Conservation (phyloP, 30 jellyfish, hydroid and myxozoan species). For the Hydractinia echinata region DNA sequence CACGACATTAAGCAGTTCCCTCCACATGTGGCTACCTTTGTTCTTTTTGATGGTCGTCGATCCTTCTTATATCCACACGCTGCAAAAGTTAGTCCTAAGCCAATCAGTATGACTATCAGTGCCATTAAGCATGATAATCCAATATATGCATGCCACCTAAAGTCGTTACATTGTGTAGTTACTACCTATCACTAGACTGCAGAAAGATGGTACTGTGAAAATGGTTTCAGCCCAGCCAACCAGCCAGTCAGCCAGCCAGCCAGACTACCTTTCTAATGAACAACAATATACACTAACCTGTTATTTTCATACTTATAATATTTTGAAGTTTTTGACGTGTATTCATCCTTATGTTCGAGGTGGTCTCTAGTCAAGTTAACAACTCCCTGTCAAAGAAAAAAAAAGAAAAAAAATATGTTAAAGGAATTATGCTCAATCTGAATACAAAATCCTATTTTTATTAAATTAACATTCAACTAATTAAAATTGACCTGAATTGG, state of each 20-base stretch:
- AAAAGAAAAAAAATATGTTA: not conserved
- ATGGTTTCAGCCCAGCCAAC: too few relatives aligned
- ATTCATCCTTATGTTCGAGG: not conserved
- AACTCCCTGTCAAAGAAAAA: not conserved
- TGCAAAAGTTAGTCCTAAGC: slow-evolving; percentile 63
- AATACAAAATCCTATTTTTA: too few relatives aligned
- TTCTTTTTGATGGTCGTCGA: slow-evolving; percentile 49
- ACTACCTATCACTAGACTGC: too few relatives aligned
- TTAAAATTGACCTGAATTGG: too few relatives aligned
- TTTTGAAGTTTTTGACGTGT: not conserved
- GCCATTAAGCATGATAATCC: slow-evolving; percentile 55
- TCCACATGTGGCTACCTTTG: slow-evolving; percentile 60
- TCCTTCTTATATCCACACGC: slow-evolving; percentile 58
- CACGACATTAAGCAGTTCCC: slow-evolving; percentile 89
- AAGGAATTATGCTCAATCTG: not conserved
- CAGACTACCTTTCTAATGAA: too few relatives aligned
- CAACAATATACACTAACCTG: slow-evolving; percentile 18
- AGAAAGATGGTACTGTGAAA: too few relatives aligned
- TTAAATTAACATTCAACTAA: too few relatives aligned
- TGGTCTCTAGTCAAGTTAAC: not conserved
- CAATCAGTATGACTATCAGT: slow-evolving; percentile 43
- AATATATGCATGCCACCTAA: slow-evolving; percentile 63
- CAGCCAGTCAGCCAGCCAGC: too few relatives aligned
- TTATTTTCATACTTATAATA: slow-evolving; percentile 24
- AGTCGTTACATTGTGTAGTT: not conserved